Base-by-base conservation (phyloP, 2,113 vertebrate species). In the Cercopithecus mona region DNA sequence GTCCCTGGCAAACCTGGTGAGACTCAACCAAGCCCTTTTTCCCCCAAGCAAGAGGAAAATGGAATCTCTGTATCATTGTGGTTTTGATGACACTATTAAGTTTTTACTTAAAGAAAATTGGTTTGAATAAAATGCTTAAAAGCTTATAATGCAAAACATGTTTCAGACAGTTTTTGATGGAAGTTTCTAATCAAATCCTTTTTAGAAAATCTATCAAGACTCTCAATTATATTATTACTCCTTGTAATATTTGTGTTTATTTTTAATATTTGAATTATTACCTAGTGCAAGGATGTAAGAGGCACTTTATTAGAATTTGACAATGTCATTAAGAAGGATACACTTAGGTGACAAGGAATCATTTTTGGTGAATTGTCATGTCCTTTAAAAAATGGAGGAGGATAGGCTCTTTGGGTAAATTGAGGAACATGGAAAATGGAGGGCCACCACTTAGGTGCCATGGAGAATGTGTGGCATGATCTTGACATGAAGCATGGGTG, bases 11-110 rank as follows among this genome's bases (percentile, higher is more conserved):
- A 99, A 99, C 97, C 22, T 99, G 50, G 93, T 98, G 97, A 98
- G 99, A 80, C 98, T 99, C 95, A 99, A 98, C 97, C 98, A 98
- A 94, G 99, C 99, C 85, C 98, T 99, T 40, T 99, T 99, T 97
- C 99, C 99, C 7, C 99, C 99, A 0, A 59, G 98, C 70, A 73
- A 90, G 84, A 35, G 85, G 79, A 96, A 96, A 83, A 99, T 99
- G 99, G 97, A 98, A 3, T 95, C 1, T 0, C 85, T 99, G 1
- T 98, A 98, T 87, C 98, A 98, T 17, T 98, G 98, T n/a, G 99
- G 99, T 9, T 99, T 99, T 88, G 59, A 97, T 0, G 99, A 99
- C 3, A 55, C 99, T 4, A 84, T 99, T 8, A 85, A 17, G 10
- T 99, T 99, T 98, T 97, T 99, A 66, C 98, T 97, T 93, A 98